Evolutionary conservation across 1,140 invertebrate species (phyloP), one percentile per base, ranked within the genome.

Genomic region (Onthophagus taurus): DNA sequence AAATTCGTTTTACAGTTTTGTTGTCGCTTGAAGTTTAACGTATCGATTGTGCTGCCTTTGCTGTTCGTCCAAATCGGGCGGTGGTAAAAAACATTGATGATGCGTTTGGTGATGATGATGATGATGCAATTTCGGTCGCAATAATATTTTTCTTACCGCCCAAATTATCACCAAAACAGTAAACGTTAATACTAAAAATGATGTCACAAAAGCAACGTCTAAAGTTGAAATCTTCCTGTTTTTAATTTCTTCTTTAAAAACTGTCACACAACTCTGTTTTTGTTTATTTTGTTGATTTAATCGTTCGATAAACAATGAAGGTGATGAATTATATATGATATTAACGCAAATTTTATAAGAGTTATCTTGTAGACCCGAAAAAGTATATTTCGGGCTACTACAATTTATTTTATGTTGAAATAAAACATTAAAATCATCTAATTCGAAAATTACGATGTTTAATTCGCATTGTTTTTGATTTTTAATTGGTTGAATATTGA

Each of bases 21-120:
- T 76, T 16, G 75, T 77, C 6, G 74, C 75, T 46, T 75, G 75
- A 41, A 77, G 54, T 66, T 76, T 76, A 2, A 76, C 72, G 48
- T 77, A 77, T 59, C 69, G 68, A 14, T 72, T 69, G 52, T 68
- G 65, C 37, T 69, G 63, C n/a, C n/a, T n/a, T n/a, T n/a, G 44
- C 59, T 70, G 42, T 57, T 63, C 58, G 47, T 73, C 55, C 63
- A 71, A 52, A 49, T 63, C 49, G 53, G 65, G 64, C 2, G 69
- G 67, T 19, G 68, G 67, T 30, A 73, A 62, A 49, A 75, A 76
- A 51, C 72, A 76, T 51, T 74, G 70, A 47, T 75, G 73, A 17
- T n/a, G n/a, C n/a, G 35, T 38, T 8, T 36, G n/a, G n/a, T n/a
- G n/a, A n/a, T n/a, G n/a, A n/a, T n/a, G n/a, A 26, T 26, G 23